Base-by-base conservation (phyloP, 2,888 invertebrate genomes). In the Tetrapedia diversipes region DNA sequence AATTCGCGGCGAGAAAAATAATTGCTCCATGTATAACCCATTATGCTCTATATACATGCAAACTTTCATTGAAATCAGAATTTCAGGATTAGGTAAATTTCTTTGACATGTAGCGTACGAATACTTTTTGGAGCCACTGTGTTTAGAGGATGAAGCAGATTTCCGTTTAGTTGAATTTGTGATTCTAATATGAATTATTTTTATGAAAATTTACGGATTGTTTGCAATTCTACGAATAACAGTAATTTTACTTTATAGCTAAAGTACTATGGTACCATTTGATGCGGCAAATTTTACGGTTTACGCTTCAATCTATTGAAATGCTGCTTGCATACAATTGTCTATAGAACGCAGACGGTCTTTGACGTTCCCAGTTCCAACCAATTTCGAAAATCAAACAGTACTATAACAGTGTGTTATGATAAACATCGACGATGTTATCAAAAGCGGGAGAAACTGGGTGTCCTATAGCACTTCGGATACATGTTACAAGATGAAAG, bases 341-440 rank as follows among this genome's bases (percentile, higher is more conserved):
- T 41, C 22, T 14, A 7, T 14, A 16, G 19, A 41, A 34, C 32
- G 11, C 45, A 11, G 45, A 37, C n/a, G 24, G n/a, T 51, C 45
- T 53, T 53, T 43, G 49, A 29, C 32, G 41, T 41, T n/a, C 16
- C 27, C 29, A 34, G 19, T n/a, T n/a, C n/a, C n/a, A n/a, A n/a
- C n/a, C 57, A 45, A 57, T 64, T 43, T 56, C 16, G 43, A 63
- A 47, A 34, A 53, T 64, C 37, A 43, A 69, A 61, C 24, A 29
- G 39, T 11, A 10, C 11, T 11, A 0, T 16, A 43, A 57, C 24
- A 32, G 29, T 34, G 29, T 22, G 11, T 16, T 22, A 10, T 32
- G 74, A 74, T 74, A 74, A 64, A 32, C 71, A 49, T 69, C 41
- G 24, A 6, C 8, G 32, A 32, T 45, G 29, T 22, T 54, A 72